phyloP scores from a whole-genome alignment of 2,888 invertebrate genomes.

The Eupithecia subfuscata region DNA sequence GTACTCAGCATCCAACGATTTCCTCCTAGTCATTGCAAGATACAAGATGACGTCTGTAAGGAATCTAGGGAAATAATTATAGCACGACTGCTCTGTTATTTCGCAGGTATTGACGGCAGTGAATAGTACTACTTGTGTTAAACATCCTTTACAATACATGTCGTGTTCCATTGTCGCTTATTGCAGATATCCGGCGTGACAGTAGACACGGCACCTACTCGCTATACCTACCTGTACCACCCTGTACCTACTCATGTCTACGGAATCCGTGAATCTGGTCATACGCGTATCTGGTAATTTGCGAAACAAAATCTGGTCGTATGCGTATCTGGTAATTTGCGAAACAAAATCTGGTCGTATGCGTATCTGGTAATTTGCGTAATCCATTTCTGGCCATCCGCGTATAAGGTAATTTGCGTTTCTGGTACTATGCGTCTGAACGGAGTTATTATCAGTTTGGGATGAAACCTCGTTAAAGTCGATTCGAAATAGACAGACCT shows the following conservation, averaged over 20 bases:
- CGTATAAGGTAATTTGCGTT: too few species aligned
- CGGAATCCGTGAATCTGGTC: background rate
- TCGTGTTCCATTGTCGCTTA: conserved; percentile 62
- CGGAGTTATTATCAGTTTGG: background rate
- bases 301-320: too few species aligned
- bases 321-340: too few species aligned
- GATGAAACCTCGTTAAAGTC: background rate
- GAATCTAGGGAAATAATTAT: conserved; percentile 22
- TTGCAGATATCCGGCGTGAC: conserved; percentile 70
- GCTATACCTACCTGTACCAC: background rate
- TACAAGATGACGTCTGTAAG: conserved; percentile 4
- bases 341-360: too few species aligned
- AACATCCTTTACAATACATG: conserved; percentile 45
- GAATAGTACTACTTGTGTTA: conserved; percentile 42
- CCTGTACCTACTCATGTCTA: background rate
- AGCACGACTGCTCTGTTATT: conserved; percentile 24
- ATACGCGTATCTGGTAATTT: too few species aligned
- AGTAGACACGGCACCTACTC: conserved; percentile 37
- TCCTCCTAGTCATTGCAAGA: background rate
- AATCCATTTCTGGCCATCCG: too few species aligned
- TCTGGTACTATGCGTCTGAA: too few species aligned
- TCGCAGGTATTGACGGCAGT: conserved; percentile 38
- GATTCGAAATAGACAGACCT: background rate
- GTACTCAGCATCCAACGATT: background rate
- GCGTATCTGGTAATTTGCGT: too few species aligned